Evolutionary conservation across 2,797 vertebrate genomes (phyloP), one percentile per base, ranked within the genome.

Genomic region (Clarias laeviceps): DNA sequence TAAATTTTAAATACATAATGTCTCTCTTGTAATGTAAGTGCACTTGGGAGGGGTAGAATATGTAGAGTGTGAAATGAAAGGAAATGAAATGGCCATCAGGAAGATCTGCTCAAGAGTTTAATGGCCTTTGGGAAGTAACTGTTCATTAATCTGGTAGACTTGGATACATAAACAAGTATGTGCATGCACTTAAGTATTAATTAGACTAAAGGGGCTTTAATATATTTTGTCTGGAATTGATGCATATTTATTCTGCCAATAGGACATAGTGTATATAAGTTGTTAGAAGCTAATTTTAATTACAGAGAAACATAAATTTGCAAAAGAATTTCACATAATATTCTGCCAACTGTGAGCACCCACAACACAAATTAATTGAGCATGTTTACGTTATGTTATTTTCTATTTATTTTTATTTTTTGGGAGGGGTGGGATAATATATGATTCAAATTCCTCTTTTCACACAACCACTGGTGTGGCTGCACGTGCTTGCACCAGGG

Each of bases 111-210:
- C 29, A 29, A 56, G 17, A 74, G 45, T 18, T 50, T 32, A 76
- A 32, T 76, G 73, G n/a, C 73, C 50, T 76, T 56, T 1, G 3
- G 27, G 37, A 29, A 56, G 73, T 3, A 76, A 56, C 14, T 56
- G 73, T 76, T 76, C 24, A 54, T 76, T 76, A 76, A 56, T 76
- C 73, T 29, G 50, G 45, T 56, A 57, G 54, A 77, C 27, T 59
- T 22, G 18, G 27, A 57, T 54, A 54, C 5, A 54, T 73, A 27
- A 73, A 70, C 54, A 72, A 32, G 62, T 78, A n/a, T 86, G 29
- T 62, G 34, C 78, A 66, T 87, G 77, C 45, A 73, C 24, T 73
- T 73, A 73, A 73, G 40, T 27, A 27, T 73, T 73, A 73, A 77
- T 57, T 77, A 22, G 9, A 27, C 24, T 8, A 57, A 32, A 57